phyloP scores from a whole-genome alignment of 2,888 invertebrate species.

The Cheilosia pagana region DNA sequence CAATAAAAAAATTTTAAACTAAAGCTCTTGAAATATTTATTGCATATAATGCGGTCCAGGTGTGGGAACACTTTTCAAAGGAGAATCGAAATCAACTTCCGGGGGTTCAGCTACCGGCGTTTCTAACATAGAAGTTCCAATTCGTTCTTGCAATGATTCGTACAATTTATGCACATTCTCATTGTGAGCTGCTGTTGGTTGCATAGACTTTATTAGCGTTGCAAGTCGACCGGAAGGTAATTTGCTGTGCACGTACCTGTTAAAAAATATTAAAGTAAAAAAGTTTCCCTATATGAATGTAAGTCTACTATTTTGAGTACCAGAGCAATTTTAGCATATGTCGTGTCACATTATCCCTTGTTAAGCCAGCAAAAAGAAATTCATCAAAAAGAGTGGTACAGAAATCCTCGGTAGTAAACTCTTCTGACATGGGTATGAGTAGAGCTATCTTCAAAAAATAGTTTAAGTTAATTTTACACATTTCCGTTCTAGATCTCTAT shows the following conservation, averaged over 20 bases:
- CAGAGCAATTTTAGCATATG: constrained; percentile 95
- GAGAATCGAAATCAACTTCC: constrained; percentile 91
- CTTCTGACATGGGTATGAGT: constrained; percentile 94
- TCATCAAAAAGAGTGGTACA: constrained; percentile 98
- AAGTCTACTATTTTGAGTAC: constrained; percentile 84
- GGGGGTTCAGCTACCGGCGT: constrained; percentile 87
- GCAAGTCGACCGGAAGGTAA: constrained; percentile 90
- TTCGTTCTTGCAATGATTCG: constrained; percentile 90
- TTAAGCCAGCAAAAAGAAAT: constrained; percentile 95
- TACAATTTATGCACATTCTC: constrained; percentile 93
- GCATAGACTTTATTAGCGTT: constrained; percentile 87
- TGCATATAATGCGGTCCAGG: constrained; percentile 86
- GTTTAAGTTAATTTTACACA: background rate
- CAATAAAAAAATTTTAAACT: too few relatives aligned
- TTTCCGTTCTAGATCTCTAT: background rate
- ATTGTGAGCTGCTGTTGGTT: constrained; percentile 90
- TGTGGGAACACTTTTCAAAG: constrained; percentile 93
- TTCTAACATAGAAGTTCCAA: constrained; percentile 88
- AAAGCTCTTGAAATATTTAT: too few relatives aligned
- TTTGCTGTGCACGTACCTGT: constrained; percentile 94
- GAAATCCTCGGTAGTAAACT: constrained; percentile 96
- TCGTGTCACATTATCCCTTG: constrained; percentile 95
- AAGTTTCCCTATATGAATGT: background rate
- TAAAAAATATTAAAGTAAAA: background rate
- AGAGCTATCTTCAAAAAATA: constrained; percentile 84